Percentiles rank a stretch among this genome's conserved stretches.
phyloP scores from a whole-genome alignment of 2,797 vertebrate genomes.

The Chlorospingus flavigularis region DNA sequence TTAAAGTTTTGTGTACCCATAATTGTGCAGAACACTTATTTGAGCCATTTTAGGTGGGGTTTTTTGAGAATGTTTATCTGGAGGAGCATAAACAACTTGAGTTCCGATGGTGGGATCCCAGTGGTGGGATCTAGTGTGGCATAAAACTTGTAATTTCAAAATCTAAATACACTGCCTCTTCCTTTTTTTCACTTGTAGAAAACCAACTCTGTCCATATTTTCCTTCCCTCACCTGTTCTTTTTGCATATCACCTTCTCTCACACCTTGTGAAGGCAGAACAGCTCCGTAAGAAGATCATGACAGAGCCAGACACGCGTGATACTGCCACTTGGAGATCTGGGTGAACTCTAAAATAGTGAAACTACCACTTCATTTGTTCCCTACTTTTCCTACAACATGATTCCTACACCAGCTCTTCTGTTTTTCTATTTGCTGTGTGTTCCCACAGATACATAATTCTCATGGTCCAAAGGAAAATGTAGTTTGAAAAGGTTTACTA shows the following conservation, averaged over 20 bases:
- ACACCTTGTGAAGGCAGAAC: background rate
- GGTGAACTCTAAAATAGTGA: slow-evolving; percentile 11
- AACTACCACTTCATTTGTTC: background rate
- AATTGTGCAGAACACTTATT: background rate
- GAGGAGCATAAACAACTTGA: background rate
- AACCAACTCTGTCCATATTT: background rate
- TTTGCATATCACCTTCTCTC: background rate
- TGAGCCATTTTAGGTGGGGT: accelerated
- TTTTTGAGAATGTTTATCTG: background rate
- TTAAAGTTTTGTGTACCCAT: background rate
- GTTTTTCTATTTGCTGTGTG: background rate
- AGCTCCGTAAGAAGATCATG: background rate
- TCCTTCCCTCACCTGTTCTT: background rate
- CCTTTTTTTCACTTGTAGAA: background rate
- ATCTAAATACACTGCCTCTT: background rate
- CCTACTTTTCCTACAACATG: background rate
- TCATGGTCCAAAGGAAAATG: slow-evolving; percentile 4
- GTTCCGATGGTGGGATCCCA: background rate
- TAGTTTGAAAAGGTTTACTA: background rate
- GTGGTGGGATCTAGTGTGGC: background rate
- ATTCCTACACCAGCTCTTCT: background rate
- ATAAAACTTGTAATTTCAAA: background rate
- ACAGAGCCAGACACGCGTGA: accelerated
- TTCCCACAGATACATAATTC: background rate
- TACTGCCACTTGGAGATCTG: background rate